Conservation (phyloP, 64 coral and sea anemone species). For the Pocillopora damicornis region DNA sequence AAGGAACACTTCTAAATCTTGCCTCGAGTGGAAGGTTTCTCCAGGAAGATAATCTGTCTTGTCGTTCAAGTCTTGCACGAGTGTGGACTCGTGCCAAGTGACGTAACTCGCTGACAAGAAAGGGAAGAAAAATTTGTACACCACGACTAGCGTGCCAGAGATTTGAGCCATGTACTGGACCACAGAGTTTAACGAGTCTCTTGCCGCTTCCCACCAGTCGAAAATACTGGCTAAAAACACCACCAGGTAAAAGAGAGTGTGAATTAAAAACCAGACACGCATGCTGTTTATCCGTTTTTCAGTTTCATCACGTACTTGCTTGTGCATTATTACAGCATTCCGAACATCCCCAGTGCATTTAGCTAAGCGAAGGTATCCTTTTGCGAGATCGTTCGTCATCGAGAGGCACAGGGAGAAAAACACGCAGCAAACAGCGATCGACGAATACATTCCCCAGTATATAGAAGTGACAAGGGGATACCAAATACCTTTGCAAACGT, state of each 20-base stretch:
- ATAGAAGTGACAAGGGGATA: constrained; percentile 35
- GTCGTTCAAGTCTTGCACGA: constrained; percentile 56
- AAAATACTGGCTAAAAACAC: constrained; percentile 61
- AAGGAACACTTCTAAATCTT: constrained; percentile 53
- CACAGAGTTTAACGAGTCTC: constrained; percentile 4
- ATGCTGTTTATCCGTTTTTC: constrained; percentile 32
- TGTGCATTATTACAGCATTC: constrained; percentile 9
- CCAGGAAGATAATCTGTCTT: constrained; percentile 29
- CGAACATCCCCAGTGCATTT: constrained; percentile 23
- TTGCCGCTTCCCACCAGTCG: constrained; percentile 58
- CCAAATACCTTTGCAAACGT: constrained; percentile 35
- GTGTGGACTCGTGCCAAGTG: constrained; percentile 60
- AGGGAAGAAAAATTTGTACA: constrained; percentile 70
- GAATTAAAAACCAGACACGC: constrained; percentile 39
- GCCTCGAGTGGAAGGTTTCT: constrained; percentile 48
- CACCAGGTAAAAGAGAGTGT: constrained; percentile 50
- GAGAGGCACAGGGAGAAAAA: constrained; percentile 44
- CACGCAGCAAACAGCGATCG: constrained; percentile 48
- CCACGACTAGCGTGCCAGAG: constrained; percentile 49
- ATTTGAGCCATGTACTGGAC: constrained; percentile 60
- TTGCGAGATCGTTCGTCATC: constrained; percentile 45
- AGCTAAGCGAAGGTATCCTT: constrained; percentile 47
- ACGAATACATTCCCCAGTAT: constrained; percentile 52
- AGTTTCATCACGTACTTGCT: constrained; percentile 40
- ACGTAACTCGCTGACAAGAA: constrained; percentile 69